These are phyloP conservation scores for Scomberomorus guttatus DNA, from an alignment of 2,797 vertebrate genomes.

Conservation along the genomic window DNA sequence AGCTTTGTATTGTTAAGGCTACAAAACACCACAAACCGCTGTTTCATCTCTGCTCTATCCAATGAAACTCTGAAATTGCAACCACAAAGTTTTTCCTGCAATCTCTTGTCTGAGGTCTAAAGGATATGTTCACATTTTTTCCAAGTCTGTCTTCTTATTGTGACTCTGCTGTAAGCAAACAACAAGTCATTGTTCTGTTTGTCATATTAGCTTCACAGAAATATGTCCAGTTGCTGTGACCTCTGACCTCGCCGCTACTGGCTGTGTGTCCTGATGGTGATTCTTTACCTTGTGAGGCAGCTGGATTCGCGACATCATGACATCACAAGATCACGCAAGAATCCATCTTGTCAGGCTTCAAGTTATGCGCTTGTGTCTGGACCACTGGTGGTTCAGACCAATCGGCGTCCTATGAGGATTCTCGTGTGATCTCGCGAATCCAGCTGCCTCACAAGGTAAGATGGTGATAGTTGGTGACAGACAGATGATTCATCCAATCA, in stretches of 20 bases:
- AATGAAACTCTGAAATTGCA: slow-evolving; percentile 27
- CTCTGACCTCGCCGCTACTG: slow-evolving; percentile 2
- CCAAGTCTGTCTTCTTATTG: slow-evolving; percentile 13
- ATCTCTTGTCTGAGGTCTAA: slow-evolving; percentile 40
- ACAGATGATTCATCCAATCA: no score
- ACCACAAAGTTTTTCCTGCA: slow-evolving; percentile 48
- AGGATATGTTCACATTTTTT: slow-evolving; percentile 16
- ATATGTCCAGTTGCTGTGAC: slow-evolving; percentile 14
- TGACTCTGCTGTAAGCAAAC: slow-evolving; percentile 29
- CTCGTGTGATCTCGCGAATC: no score
- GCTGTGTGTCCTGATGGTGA: not conserved
- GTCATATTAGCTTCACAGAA: not conserved
- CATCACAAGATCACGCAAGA: no score
- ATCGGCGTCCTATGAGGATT: no score
- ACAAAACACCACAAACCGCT: slow-evolving; percentile 39
- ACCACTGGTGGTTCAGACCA: no score
- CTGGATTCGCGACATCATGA: no score
- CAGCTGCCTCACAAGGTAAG: no score
- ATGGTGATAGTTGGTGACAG: no score
- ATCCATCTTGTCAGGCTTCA: no score
- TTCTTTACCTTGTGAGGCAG: no score
- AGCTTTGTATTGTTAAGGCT: not conserved
- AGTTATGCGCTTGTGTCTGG: no score
- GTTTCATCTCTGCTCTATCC: slow-evolving; percentile 29
- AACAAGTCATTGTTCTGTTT: not conserved